These are phyloP conservation scores for Xiphophorus birchmanni DNA, from an alignment of 2,797 vertebrate species.

Conservation along the genomic window DNA sequence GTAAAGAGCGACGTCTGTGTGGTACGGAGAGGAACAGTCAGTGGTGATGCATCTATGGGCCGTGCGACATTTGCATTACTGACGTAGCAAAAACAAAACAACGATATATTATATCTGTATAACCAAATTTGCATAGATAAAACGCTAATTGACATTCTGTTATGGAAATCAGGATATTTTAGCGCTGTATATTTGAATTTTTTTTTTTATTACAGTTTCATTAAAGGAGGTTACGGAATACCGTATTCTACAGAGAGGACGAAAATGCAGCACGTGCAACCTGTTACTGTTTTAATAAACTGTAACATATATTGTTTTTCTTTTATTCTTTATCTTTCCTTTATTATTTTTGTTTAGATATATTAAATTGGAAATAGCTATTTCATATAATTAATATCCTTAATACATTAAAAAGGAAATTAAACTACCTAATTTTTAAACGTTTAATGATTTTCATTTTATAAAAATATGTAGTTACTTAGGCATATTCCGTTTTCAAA, in stretches of 20 bases:
- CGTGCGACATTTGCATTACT: neutral
- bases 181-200: no score
- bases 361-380: neutral
- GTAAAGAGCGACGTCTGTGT: neutral
- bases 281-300: neutral
- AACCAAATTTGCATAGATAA: neutral
- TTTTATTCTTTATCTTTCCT: neutral
- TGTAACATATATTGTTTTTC: neutral
- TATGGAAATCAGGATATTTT: neutral
- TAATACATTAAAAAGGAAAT: neutral
- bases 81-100: neutral
- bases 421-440: neutral
- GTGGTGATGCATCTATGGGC: neutral
- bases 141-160: neutral
- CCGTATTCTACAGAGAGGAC: neutral
- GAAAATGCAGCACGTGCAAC: constrained; percentile 23
- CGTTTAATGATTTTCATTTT: neutral
- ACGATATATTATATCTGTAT: neutral
- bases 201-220: neutral
- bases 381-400: neutral
- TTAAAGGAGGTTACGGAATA: neutral
- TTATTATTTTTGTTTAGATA: neutral
- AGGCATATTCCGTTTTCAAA: neutral
- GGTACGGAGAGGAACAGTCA: neutral
- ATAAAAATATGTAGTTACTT: neutral